Base-by-base conservation (phyloP, 2,113 vertebrate genomes). In the Orthonyx spaldingii region DNA sequence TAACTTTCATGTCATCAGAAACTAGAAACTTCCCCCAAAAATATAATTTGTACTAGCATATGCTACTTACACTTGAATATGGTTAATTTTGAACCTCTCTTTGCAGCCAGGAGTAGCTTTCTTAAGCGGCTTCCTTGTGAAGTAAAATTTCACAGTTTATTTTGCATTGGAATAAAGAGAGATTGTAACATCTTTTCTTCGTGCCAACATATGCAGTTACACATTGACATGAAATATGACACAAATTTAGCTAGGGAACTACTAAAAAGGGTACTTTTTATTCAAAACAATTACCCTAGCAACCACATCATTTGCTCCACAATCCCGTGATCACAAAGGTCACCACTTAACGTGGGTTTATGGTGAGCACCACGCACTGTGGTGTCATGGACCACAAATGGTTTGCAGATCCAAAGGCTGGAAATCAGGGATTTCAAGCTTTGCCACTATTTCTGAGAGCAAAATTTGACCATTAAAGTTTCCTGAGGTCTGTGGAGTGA, bases 171-270 rank as follows among this genome's bases (percentile, higher is more conserved):
- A 94, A 82, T 50, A 76, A 57, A 13, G 71, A 96, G 86, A 70
- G 71, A 86, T 80, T 80, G 32, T 81, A 96, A 75, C 60, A 81
- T 94, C 89, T 66, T 93, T 63, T 28, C 47, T 90, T 90, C 39
- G 59, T 3, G 0, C 74, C 86, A 89, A 68, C 79, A 74, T 66
- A 41, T 23, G 41, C 70, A 84, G 41, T 57, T 88, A 37, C 68
- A 63, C 64, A 49, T 26, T 93, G 83, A 93, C 68, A 78, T 89
- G 86, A 96, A 95, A 95, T 82, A 87, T 64, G 69, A 64, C 72
- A 77, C 44, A 69, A 64, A 89, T 77, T 87, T 87, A 93, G 64
- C 64, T 64, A 30, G 72, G 72, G 76, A 84, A 92, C 79, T 89
- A 87, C 79, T 79, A n/a, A 92, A 76, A 84, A 60, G 66, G 76